phyloP scores from a whole-genome alignment of 2,797 vertebrate genomes.

The Propithecus perrieri region DNA sequence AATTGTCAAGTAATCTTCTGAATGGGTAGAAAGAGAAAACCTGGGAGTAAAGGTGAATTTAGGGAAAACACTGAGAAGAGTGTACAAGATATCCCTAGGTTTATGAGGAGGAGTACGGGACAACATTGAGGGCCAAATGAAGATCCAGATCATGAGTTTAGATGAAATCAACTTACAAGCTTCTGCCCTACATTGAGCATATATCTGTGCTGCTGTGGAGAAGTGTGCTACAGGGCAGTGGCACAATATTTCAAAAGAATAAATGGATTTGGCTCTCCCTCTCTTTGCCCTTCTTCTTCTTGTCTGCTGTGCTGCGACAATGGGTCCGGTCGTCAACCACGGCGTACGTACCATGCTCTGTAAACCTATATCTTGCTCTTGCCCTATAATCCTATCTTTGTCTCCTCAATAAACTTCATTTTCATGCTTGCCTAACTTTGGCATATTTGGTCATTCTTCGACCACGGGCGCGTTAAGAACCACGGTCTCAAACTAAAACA shows the following conservation, averaged over 20 bases:
- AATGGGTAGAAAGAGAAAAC: neutral
- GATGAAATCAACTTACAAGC: neutral
- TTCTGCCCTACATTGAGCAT: neutral
- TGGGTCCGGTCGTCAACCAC: too few relatives aligned
- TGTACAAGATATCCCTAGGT: neutral
- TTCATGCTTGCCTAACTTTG: too few relatives aligned
- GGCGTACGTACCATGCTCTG: too few relatives aligned
- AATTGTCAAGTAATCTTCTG: neutral
- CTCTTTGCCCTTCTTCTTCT: too few relatives aligned
- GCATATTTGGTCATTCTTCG: too few relatives aligned
- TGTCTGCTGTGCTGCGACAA: too few relatives aligned
- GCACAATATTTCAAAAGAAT: neutral
- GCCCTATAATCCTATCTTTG: too few relatives aligned
- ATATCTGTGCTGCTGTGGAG: neutral
- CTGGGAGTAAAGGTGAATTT: neutral
- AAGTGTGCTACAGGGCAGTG: neutral
- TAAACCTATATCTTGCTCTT: too few relatives aligned
- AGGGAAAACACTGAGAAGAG: neutral
- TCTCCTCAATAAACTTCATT: too few relatives aligned
- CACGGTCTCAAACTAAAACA: too few relatives aligned
- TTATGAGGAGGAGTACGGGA: neutral
- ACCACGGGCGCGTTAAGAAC: too few relatives aligned
- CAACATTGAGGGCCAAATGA: neutral
- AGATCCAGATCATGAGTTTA: neutral
- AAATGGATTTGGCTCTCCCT: neutral